Conservation (phyloP, 2,888 invertebrate species). For the Lysandra coridon region DNA sequence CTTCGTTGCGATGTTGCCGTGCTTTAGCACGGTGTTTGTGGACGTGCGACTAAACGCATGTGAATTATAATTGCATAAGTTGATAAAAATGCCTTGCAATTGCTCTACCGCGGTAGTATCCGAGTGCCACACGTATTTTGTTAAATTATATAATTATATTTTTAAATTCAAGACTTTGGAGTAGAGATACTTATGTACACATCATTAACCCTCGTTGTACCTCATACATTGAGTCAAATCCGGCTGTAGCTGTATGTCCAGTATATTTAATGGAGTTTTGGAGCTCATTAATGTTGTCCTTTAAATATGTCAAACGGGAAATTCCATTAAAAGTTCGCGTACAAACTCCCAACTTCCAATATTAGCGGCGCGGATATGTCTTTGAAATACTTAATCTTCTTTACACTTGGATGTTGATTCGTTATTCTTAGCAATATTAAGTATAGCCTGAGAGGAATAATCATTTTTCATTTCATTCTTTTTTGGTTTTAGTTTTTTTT, state of each 20-base stretch:
- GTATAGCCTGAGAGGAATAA: not conserved
- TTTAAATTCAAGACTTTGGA: too few species aligned
- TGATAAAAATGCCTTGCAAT: too few species aligned
- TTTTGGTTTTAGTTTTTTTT: too few species aligned
- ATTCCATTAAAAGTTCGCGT: slow-evolving; percentile 23
- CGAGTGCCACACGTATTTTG: too few species aligned
- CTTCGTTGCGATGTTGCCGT: too few species aligned
- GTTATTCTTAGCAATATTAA: not conserved
- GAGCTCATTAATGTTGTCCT: slow-evolving; percentile 18
- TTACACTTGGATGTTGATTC: not conserved
- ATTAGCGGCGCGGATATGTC: slow-evolving; percentile 13
- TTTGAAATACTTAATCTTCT: slow-evolving; percentile 22
- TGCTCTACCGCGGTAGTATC: too few species aligned
- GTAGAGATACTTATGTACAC: not conserved
- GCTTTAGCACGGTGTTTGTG: too few species aligned
- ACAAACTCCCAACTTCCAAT: slow-evolving; percentile 15
- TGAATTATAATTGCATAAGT: too few species aligned
- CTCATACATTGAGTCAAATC: not conserved
- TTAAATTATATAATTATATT: too few species aligned
- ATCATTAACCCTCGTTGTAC: not conserved
- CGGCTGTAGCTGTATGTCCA: not conserved
- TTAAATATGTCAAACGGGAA: slow-evolving; percentile 27
- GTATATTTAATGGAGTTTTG: not conserved
- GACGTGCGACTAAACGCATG: too few species aligned
- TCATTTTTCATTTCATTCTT: too few species aligned